Evolutionary conservation across 1,140 invertebrate species (phyloP).

Genomic region (Cherax quadricarinatus): DNA sequence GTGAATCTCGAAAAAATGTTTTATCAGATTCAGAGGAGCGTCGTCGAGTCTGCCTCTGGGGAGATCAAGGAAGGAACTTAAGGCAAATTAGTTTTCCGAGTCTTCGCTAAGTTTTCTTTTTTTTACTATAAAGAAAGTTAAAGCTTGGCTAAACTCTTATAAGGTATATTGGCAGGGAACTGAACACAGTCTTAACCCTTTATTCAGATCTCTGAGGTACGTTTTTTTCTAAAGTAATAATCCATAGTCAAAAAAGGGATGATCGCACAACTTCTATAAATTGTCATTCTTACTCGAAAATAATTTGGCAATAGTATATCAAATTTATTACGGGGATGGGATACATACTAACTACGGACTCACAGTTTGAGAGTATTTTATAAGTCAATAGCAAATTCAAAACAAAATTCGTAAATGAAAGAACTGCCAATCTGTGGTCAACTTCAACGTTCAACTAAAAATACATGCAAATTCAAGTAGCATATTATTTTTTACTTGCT

Average conservation of each 20-base stretch:
- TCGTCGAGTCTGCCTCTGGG: conserved; percentile 33
- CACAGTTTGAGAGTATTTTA: not conserved
- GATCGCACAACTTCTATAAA: no score
- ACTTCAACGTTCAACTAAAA: not conserved
- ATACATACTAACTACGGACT: not conserved
- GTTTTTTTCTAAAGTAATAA: no score
- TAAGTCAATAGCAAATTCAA: not conserved
- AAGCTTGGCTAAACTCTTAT: not conserved
- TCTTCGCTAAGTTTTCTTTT: not conserved
- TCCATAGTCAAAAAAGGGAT: no score
- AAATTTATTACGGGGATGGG: no score
- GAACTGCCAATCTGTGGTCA: not conserved
- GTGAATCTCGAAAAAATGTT: not conserved
- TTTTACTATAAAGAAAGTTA: not conserved
- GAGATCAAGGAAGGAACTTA: not conserved
- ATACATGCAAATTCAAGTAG: conserved; percentile 3
- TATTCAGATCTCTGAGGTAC: not conserved
- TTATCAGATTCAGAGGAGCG: conserved; percentile 25
- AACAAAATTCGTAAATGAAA: conserved; percentile 14
- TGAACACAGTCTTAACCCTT: not conserved
- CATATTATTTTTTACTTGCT: not conserved
- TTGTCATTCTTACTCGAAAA: no score
- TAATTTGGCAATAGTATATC: no score
- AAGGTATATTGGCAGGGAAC: not conserved
- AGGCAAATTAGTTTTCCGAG: not conserved